Evolutionary conservation across 2,113 vertebrate species (phyloP).

Genomic region (Garra rufa): DNA sequence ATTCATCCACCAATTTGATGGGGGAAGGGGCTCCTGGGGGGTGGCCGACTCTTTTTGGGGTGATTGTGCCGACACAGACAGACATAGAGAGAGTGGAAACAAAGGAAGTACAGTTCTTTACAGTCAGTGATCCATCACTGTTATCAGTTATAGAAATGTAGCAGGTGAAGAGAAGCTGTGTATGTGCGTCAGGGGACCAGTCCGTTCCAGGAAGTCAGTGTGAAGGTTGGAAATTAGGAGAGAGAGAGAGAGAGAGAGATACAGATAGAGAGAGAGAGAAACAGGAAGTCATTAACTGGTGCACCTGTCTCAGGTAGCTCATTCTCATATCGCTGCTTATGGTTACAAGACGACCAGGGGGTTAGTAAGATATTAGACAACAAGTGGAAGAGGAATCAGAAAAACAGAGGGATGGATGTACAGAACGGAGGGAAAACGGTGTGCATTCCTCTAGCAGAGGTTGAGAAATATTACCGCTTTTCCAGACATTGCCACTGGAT

Average conservation of each 20-base stretch:
- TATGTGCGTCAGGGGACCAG: slow-evolving; percentile 62
- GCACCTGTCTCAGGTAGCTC: slow-evolving; percentile 55
- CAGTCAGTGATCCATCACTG: background rate
- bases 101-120: slow-evolving; percentile 5
- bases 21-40: slow-evolving; percentile 46
- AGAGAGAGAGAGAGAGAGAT: slow-evolving; percentile 18
- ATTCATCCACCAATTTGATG: slow-evolving; percentile 37
- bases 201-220: slow-evolving; percentile 36
- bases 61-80: slow-evolving; percentile 4
- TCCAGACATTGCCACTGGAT: slow-evolving; percentile 70
- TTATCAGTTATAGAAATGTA: slow-evolving; percentile 21
- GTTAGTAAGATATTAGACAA: slow-evolving; percentile 29
- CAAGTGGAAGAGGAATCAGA: background rate
- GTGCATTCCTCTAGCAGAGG: slow-evolving; percentile 72
- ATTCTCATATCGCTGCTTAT: slow-evolving; percentile 20
- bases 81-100: background rate
- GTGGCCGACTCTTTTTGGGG: slow-evolving; percentile 14
- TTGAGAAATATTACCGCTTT: slow-evolving; percentile 71
- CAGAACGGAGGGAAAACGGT: slow-evolving; percentile 51
- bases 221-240: slow-evolving; percentile 27
- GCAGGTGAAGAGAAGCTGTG: slow-evolving; percentile 61
- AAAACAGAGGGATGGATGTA: slow-evolving; percentile 32
- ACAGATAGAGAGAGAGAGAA: slow-evolving; percentile 23
- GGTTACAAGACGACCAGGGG: background rate
- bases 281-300: slow-evolving; percentile 44